Evolutionary conservation across 2,113 vertebrate genomes (phyloP).

Genomic region (Gymnocephalus cernua): DNA sequence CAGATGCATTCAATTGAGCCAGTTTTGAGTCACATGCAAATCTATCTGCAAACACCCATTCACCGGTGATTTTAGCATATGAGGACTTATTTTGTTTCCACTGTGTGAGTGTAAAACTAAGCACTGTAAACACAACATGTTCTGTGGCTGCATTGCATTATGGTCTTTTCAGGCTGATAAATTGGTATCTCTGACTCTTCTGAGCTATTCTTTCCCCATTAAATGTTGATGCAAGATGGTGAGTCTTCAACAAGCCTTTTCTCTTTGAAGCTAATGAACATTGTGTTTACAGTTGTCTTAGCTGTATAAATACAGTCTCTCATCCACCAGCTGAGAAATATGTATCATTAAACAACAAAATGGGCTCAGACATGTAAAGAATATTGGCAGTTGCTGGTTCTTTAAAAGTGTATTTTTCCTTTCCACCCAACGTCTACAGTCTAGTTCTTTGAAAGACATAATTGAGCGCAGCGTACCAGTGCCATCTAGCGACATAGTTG

Average conservation of each 20-base stretch:
- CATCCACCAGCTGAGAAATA: conserved; percentile 1
- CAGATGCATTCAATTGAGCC: not conserved
- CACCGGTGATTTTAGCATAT: not conserved
- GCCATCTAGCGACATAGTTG: conserved; percentile 59
- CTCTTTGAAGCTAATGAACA: conserved; percentile 1
- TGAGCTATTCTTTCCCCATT: conserved; percentile 13
- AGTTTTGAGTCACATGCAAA: not conserved
- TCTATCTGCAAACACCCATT: not conserved
- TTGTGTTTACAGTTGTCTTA: conserved; percentile 16
- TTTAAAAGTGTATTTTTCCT: conserved; percentile 35
- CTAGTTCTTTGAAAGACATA: not conserved
- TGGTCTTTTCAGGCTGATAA: conserved; percentile 24
- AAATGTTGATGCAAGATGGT: conserved; percentile 24
- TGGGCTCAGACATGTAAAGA: conserved; percentile 4
- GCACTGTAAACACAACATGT: not conserved
- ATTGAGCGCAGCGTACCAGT: conserved; percentile 35
- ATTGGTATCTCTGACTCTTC: conserved; percentile 14
- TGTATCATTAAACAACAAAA: conserved; percentile 43
- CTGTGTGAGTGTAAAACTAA: conserved; percentile 1
- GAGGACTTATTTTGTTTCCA: not conserved
- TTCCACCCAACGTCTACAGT: not conserved
- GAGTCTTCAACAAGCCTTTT: conserved; percentile 34
- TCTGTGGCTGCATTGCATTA: conserved; percentile 10
- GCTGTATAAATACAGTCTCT: conserved; percentile 28
- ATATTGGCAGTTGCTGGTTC: conserved; percentile 29